A percentile compares a stretch with the other conserved stretches of the same genome.
These are phyloP conservation scores for Epinotia nisella DNA, from an alignment of 2,888 invertebrate species.

Conservation along the genomic window DNA sequence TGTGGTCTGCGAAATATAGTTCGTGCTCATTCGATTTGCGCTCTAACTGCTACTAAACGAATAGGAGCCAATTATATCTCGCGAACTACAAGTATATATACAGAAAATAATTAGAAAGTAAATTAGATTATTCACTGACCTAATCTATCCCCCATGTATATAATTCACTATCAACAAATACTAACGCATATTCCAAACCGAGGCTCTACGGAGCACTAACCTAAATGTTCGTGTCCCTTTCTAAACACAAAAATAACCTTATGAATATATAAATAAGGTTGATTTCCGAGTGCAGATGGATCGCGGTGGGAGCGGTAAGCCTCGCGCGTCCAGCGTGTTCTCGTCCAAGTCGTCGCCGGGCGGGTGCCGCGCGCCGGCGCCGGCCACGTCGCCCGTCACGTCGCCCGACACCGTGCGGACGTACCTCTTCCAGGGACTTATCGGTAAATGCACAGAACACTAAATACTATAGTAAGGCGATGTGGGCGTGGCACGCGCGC, in stretches of 20 bases:
- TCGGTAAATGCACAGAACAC: conserved; percentile 80
- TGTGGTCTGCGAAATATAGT: conserved; percentile 1
- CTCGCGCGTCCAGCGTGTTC: conserved; percentile 94
- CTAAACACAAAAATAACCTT: background rate
- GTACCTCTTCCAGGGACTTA: conserved; percentile 95
- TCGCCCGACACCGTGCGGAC: conserved; percentile 95
- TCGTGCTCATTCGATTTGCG: background rate
- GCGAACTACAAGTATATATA: background rate
- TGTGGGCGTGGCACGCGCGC: too few relatives aligned
- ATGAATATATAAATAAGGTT: background rate
- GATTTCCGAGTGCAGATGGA: conserved; percentile 78
- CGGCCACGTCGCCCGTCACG: conserved; percentile 93
- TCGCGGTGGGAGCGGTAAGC: conserved; percentile 84
- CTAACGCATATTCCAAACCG: background rate
- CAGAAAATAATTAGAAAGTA: background rate
- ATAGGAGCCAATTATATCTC: background rate
- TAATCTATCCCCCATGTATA: background rate
- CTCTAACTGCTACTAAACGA: background rate
- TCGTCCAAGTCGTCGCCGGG: conserved; percentile 96
- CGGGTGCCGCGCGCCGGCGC: conserved; percentile 93
- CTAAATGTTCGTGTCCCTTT: background rate
- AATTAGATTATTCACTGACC: background rate
- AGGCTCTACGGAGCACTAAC: background rate
- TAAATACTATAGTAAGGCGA: too few relatives aligned
- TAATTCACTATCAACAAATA: background rate